These are phyloP conservation scores for Drosophila meridionalis DNA, from an alignment of 2,888 invertebrate species.

Conservation along the genomic window DNA sequence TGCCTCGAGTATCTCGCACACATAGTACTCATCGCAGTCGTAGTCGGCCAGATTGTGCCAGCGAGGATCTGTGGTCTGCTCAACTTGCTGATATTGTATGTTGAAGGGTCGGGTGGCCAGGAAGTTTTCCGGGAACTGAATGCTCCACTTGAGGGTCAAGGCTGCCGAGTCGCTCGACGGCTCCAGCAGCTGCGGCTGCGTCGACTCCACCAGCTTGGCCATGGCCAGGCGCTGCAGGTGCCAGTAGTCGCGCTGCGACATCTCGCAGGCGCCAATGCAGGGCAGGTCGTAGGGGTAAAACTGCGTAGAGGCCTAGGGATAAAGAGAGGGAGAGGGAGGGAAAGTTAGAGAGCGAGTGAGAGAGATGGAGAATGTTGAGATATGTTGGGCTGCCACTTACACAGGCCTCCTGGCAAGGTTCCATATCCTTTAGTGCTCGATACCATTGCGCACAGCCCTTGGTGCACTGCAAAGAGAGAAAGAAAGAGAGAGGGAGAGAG, in stretches of 20 bases:
- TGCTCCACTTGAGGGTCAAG: slow-evolving; percentile 76
- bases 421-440: slow-evolving; percentile 88
- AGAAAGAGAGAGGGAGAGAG: neutral
- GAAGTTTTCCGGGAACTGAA: slow-evolving; percentile 74
- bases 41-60: slow-evolving; percentile 90
- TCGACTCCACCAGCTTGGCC: slow-evolving; percentile 55
- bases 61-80: slow-evolving; percentile 87
- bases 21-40: slow-evolving; percentile 87
- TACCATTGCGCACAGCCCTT: slow-evolving; percentile 93
- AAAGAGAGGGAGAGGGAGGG: neutral
- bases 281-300: slow-evolving; percentile 81
- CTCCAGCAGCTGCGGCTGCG: slow-evolving; percentile 61
- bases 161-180: slow-evolving; percentile 27
- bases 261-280: slow-evolving; percentile 82
- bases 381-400: slow-evolving; percentile 87
- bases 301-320: slow-evolving; percentile 69
- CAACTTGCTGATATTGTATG: slow-evolving; percentile 77
- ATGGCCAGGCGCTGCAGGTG: slow-evolving; percentile 71
- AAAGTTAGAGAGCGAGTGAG: too few species aligned
- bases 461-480: slow-evolving; percentile 87
- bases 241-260: slow-evolving; percentile 80
- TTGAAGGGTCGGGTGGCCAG: slow-evolving; percentile 78
- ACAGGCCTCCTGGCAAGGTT: slow-evolving; percentile 92
- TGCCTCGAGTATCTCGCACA: slow-evolving; percentile 89
- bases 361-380: too few species aligned